phyloP scores from a whole-genome alignment of 2,888 invertebrate species.

The Diadegma fenestrale region DNA sequence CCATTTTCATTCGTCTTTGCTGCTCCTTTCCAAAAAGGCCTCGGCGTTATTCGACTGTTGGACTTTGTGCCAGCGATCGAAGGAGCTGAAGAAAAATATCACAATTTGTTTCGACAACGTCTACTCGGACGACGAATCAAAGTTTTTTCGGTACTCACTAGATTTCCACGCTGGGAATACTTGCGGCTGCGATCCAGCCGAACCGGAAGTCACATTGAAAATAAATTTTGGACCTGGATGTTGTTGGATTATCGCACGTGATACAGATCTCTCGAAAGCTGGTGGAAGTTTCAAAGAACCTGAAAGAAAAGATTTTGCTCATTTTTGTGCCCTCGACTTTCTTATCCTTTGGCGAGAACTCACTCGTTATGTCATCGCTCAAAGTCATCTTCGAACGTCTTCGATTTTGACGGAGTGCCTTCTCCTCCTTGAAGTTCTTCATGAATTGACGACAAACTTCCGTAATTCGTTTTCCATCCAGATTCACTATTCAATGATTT shows the following conservation, averaged over 20 bases:
- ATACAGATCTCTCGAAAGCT: conserved; percentile 81
- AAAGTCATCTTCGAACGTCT: conserved; percentile 75
- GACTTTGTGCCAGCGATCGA: conserved; percentile 69
- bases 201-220: conserved; percentile 74
- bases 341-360: conserved; percentile 6
- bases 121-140: neutral
- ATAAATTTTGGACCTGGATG: conserved; percentile 78
- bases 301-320: conserved; percentile 60
- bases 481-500: conserved; percentile 84
- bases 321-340: conserved; percentile 2
- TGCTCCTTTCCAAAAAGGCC: conserved; percentile 77
- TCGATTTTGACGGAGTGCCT: conserved; percentile 81
- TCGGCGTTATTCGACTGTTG: conserved; percentile 74
- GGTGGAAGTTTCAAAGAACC: conserved; percentile 82
- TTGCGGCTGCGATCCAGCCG: conserved; percentile 74
- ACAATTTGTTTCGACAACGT: neutral
- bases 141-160: conserved; percentile 70
- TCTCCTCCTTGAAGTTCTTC: conserved; percentile 87
- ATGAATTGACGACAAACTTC: conserved; percentile 88
- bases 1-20: conserved; percentile 59
- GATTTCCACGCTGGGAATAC: conserved; percentile 80
- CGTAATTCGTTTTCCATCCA: conserved; percentile 88
- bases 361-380: conserved; percentile 78
- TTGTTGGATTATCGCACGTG: conserved; percentile 81
- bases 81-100: conserved; percentile 57